Conservation (phyloP, 2,888 invertebrate species). For the Pegoplata infirma region DNA sequence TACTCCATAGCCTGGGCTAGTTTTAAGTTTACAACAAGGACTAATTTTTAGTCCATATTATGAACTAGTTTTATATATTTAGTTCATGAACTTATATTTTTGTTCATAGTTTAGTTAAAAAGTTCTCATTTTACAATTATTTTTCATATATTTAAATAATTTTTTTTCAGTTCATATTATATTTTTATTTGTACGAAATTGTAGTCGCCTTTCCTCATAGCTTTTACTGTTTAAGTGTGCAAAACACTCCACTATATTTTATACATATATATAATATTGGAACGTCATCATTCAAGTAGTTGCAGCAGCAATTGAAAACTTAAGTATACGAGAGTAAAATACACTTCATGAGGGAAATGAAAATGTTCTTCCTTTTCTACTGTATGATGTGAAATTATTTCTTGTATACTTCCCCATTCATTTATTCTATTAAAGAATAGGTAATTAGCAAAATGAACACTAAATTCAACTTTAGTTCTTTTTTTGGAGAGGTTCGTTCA, state of each 20-base stretch:
- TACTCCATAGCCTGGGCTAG: too few species aligned
- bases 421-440: conserved; percentile 22
- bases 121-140: too few species aligned
- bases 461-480: conserved; percentile 49
- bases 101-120: too few species aligned
- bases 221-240: too few species aligned
- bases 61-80: too few species aligned
- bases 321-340: conserved; percentile 62
- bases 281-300: conserved; percentile 59
- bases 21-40: too few species aligned
- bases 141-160: too few species aligned
- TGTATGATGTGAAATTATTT: background rate
- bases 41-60: too few species aligned
- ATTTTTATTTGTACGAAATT: too few species aligned
- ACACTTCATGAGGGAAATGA: conserved; percentile 65
- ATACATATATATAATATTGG: conserved; percentile 25
- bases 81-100: too few species aligned
- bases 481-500: conserved; percentile 42
- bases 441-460: conserved; percentile 61
- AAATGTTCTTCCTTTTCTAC: conserved; percentile 38
- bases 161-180: too few species aligned
- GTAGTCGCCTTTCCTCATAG: too few species aligned
- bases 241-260: background rate
- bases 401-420: background rate
- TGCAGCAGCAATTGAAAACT: conserved; percentile 72